phyloP scores from a whole-genome alignment of 2,113 vertebrate genomes.

The Mungos mungo region DNA sequence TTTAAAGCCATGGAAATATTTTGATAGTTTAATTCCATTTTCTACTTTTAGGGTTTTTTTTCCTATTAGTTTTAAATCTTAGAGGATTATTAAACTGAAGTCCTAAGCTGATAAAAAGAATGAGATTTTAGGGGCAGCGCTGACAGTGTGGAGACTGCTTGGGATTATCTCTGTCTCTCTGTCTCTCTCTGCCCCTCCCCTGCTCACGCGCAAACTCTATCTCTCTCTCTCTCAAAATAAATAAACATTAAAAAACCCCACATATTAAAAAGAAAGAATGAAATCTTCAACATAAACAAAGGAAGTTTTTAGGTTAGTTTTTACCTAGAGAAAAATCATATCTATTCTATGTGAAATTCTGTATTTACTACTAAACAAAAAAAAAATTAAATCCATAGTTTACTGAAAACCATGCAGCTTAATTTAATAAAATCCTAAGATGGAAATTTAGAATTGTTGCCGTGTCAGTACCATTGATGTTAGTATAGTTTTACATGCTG shows the following conservation, averaged over 20 bases:
- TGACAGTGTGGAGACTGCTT: no score
- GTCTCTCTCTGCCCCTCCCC: no score
- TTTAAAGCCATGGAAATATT: constrained; percentile 9
- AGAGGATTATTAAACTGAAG: constrained; percentile 28
- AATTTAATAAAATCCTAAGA: constrained; percentile 53
- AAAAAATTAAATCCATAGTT: background rate
- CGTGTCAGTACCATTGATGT: background rate
- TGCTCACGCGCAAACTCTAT: no score
- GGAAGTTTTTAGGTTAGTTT: constrained; percentile 27
- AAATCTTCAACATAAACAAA: constrained; percentile 34
- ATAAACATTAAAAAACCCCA: no score
- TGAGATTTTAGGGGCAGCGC: no score
- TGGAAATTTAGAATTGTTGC: constrained; percentile 44
- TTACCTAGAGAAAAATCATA: constrained; percentile 18
- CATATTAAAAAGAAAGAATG: background rate
- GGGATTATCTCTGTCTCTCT: no score
- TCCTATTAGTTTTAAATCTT: background rate
- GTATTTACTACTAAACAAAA: constrained; percentile 2
- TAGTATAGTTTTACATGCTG: background rate
- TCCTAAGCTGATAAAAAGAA: constrained; percentile 18
- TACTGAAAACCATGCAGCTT: constrained; percentile 16
- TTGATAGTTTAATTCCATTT: constrained; percentile 41
- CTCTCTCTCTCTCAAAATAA: no score
- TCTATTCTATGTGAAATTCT: constrained; percentile 45
- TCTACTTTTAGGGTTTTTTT: background rate